Evolutionary conservation across 2,888 invertebrate genomes (phyloP).

Genomic region (Nephrotoma guestfalica): DNA sequence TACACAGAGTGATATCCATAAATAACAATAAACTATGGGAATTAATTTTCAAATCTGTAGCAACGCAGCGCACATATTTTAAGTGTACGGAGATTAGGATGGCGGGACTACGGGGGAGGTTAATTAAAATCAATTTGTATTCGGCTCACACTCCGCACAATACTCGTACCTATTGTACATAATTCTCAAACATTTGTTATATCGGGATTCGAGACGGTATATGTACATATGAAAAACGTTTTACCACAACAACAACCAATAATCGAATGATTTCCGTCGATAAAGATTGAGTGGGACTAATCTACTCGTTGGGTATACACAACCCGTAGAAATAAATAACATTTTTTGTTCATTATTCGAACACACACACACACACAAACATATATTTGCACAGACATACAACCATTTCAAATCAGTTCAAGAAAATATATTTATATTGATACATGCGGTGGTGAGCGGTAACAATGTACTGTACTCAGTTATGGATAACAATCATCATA

Average conservation of each 20-base stretch:
- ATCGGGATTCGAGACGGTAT: background rate
- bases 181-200: background rate
- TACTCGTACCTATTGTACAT: background rate
- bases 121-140: background rate
- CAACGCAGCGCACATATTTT: too few relatives aligned
- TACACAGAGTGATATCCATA: too few relatives aligned
- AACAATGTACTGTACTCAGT: background rate
- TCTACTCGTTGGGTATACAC: background rate
- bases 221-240: background rate
- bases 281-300: background rate
- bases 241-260: background rate
- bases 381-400: too few relatives aligned
- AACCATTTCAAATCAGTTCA: background rate
- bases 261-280: background rate
- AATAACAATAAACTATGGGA: too few relatives aligned
- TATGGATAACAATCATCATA: background rate
- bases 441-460: background rate
- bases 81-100: too few relatives aligned
- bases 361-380: background rate
- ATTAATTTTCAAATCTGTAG: too few relatives aligned
- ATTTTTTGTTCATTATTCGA: background rate
- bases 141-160: background rate
- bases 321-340: background rate
- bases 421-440: background rate
- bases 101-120: background rate